Conservation (phyloP, 2,113 vertebrate species). For the Elgaria multicarinata region DNA sequence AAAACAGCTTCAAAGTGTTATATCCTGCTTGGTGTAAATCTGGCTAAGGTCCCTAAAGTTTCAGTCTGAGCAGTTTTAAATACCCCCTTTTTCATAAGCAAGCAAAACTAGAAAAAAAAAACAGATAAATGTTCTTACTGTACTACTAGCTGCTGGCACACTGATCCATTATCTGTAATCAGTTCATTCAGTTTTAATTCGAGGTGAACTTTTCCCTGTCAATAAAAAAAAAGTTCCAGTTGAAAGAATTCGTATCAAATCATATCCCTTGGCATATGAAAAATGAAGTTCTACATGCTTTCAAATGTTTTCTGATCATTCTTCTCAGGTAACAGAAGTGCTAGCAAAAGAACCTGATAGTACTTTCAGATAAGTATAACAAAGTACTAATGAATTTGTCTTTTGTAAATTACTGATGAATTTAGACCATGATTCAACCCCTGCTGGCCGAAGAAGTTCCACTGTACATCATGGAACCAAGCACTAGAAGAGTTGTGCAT, state of each 20-base stretch:
- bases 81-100: neutral
- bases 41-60: neutral
- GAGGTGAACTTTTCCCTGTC: constrained; percentile 96
- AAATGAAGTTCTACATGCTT: constrained; percentile 41
- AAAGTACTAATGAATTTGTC: neutral
- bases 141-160: constrained; percentile 92
- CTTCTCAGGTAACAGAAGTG: neutral
- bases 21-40: too few relatives aligned
- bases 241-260: constrained; percentile 18
- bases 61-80: neutral
- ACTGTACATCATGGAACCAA: neutral
- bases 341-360: neutral
- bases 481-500: neutral
- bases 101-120: constrained; percentile 21
- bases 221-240: constrained; percentile 57
- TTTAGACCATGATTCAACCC: neutral
- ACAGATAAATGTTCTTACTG: constrained; percentile 82
- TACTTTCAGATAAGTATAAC: neutral
- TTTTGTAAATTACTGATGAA: neutral
- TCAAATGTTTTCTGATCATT: constrained; percentile 4
- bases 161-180: constrained; percentile 94
- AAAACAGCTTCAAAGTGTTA: too few relatives aligned
- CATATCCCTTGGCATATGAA: neutral
- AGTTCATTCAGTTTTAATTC: constrained; percentile 96
- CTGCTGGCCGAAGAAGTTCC: neutral